Evolutionary conservation across 2,797 vertebrate genomes (phyloP), one percentile per base, ranked within the genome.

Genomic region (Chrysocyon brachyurus): DNA sequence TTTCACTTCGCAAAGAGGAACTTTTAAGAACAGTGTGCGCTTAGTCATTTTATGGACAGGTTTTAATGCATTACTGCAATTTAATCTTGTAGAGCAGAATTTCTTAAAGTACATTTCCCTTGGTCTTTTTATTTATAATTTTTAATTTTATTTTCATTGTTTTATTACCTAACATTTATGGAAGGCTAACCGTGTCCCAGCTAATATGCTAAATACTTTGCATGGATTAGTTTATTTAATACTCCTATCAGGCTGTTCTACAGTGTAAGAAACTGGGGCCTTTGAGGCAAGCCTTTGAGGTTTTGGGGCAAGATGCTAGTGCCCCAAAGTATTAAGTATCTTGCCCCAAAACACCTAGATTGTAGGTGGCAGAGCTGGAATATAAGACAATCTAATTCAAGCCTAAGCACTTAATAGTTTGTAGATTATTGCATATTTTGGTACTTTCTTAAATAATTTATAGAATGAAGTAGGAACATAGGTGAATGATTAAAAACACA

Each of bases 61-160:
- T 57, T 92, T 78, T 72, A 24, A 90, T n/a, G 22, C 17, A 28
- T 31, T 66, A 77, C 8, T 87, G 6, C 15, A 61, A 56, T 36
- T 63, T 88, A 64, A 87, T 54, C 49, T 87, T 31, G 26, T 63
- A 54, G 33, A 68, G 72, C 1, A 75, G n/a, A 77, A 49, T 61
- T 57, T 94, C 87, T 36, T 82, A 83, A 75, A 92, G 40, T 73
- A 26, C 11, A 87, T 85, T 56, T 64, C 46, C 36, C 33, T 52
- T 87, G 36, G 36, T 78, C 72, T 64, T 82, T 83, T 70, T 79
- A 66, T 57, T 83, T 96, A 31, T 72, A n/a, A 52, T 17, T 78
- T 78, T 70, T 82, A 52, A 72, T 40, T 91, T 96, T 78, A 75
- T 21, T 49, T 91, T 86, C 75, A 84, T 21, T 86, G 36, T 66